These are phyloP conservation scores for Lepidurus couesii DNA, from an alignment of 1,140 invertebrate genomes.

Conservation along the genomic window DNA sequence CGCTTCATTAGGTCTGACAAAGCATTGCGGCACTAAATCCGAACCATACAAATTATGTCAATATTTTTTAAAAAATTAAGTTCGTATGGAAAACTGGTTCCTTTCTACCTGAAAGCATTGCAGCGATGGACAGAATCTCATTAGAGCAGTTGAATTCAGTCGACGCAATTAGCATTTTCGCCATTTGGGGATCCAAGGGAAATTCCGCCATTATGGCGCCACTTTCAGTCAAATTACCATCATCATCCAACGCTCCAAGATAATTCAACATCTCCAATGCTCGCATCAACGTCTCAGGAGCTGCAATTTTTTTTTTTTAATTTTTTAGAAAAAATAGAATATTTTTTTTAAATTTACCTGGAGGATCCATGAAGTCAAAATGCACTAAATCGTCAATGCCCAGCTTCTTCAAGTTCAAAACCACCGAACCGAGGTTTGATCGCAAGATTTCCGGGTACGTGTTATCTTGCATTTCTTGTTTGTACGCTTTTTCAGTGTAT, in stretches of 20 bases:
- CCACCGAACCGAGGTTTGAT: constrained; percentile 94
- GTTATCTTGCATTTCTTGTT: constrained; percentile 99
- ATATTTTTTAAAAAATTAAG: background rate
- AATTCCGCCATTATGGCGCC: constrained; percentile 99
- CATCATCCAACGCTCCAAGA: constrained; percentile 91
- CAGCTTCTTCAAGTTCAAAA: constrained; percentile 96
- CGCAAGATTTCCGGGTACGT: constrained; percentile 98
- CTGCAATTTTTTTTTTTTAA: constrained; percentile 45
- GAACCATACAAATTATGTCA: background rate
- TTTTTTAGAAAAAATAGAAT: too few species aligned
- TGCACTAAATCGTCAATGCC: constrained; percentile 99
- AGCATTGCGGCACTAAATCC: constrained; percentile 91
- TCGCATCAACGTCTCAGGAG: constrained; percentile 99
- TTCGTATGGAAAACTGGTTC: too few species aligned
- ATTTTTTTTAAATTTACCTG: constrained; percentile 49
- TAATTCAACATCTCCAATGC: constrained; percentile 97
- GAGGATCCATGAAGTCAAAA: constrained; percentile 99
- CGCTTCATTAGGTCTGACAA: constrained; percentile 97
- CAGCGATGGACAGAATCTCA: constrained; percentile 97
- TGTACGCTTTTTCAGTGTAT: constrained; percentile 98
- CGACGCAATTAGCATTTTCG: constrained; percentile 97
- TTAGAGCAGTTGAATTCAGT: constrained; percentile 98
- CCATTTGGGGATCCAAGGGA: constrained; percentile 95
- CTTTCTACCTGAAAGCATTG: constrained; percentile 91
- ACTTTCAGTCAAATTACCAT: constrained; percentile 88